A percentile compares a stretch with the other conserved stretches of the same genome.
Conservation (phyloP, 2,113 vertebrate species). For the Colius striatus region DNA sequence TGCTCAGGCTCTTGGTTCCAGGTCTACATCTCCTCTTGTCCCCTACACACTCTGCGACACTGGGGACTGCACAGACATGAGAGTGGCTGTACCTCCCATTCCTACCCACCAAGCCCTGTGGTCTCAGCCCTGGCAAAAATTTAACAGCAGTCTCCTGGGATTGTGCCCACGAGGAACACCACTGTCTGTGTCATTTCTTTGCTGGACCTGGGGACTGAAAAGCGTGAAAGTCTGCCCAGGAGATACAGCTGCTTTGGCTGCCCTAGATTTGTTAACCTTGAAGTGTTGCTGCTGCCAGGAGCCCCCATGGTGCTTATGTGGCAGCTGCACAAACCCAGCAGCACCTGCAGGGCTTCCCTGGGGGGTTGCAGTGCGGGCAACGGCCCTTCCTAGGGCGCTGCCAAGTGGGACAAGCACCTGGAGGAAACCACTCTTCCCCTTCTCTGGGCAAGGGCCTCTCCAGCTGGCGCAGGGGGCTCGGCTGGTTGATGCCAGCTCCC, state of each 20-base stretch:
- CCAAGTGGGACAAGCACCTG: constrained; percentile 3
- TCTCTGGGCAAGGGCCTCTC: constrained; percentile 34
- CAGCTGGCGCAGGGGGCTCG: neutral
- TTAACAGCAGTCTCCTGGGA: neutral
- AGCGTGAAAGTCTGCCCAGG: neutral
- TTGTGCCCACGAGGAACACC: neutral
- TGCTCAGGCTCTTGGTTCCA: rapidly evolving
- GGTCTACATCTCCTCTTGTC: neutral
- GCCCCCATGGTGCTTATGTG: neutral
- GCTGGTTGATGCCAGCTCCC: neutral
- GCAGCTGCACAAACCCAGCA: neutral
- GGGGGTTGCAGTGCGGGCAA: neutral
- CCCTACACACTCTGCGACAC: neutral
- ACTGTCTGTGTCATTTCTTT: neutral
- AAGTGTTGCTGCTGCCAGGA: constrained; percentile 16
- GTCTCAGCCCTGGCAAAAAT: neutral
- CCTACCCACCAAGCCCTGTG: rapidly evolving
- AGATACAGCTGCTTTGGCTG: neutral
- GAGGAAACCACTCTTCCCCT: neutral
- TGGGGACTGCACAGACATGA: rapidly evolving
- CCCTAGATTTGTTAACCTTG: constrained; percentile 73
- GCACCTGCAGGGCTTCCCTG: neutral
- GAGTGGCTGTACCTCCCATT: neutral
- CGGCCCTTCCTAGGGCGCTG: neutral
- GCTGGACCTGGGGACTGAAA: neutral